phyloP scores from a whole-genome alignment of 2,113 vertebrate genomes.

The Argyrosomus japonicus region DNA sequence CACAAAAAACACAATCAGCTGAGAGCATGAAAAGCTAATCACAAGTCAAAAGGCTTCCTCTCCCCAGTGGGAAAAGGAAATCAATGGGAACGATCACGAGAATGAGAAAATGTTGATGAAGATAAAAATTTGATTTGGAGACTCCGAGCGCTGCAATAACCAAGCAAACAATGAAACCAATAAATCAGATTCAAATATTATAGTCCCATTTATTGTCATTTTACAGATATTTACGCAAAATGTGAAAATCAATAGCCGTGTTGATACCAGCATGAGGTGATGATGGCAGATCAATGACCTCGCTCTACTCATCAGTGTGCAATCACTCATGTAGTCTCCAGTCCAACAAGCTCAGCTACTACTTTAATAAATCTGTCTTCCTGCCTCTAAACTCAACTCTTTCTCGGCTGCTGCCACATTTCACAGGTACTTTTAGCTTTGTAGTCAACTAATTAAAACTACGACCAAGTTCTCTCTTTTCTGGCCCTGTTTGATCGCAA shows the following conservation, averaged over 20 bases:
- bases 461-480: conserved; percentile 8
- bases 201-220: conserved; percentile 20
- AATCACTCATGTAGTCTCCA: conserved; percentile 13
- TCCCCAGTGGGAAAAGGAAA: conserved; percentile 32
- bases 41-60: conserved; percentile 13
- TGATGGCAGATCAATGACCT: conserved; percentile 45
- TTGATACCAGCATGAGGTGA: conserved; percentile 12
- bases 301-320: conserved; percentile 9
- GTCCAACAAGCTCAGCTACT: not conserved
- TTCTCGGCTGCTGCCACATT: not conserved
- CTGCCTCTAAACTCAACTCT: conserved; percentile 19
- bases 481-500: conserved; percentile 13
- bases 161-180: conserved; percentile 31
- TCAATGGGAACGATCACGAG: conserved; percentile 26
- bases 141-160: conserved; percentile 10
- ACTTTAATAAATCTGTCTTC: conserved; percentile 5
- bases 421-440: conserved; percentile 27
- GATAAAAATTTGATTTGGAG: conserved; percentile 6
- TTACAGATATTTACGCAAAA: conserved; percentile 37
- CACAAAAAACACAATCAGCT: not conserved
- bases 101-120: conserved; percentile 2
- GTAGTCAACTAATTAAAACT: conserved; percentile 67
- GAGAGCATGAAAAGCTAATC: not conserved
- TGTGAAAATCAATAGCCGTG: conserved; percentile 37
- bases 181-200: conserved; percentile 37